A percentile compares a stretch with the other conserved stretches of the same genome.
phyloP scores from a whole-genome alignment of 2,113 vertebrate genomes.

The Loxodonta africana region DNA sequence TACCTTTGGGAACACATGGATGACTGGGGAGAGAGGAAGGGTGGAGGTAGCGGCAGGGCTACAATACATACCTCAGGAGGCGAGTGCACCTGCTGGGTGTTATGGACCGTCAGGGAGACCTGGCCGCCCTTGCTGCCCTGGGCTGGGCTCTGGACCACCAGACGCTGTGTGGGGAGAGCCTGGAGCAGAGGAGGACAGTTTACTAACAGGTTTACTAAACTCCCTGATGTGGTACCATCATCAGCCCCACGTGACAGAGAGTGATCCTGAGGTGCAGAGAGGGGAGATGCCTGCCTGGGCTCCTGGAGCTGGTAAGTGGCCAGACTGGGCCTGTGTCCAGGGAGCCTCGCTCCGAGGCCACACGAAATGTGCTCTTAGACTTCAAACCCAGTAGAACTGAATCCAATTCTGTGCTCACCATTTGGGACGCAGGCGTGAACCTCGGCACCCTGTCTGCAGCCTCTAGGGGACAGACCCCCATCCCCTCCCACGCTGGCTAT shows the following conservation, averaged over 20 bases:
- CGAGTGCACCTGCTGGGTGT: constrained; percentile 85
- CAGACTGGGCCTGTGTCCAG: background rate
- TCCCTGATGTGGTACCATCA: rapidly evolving
- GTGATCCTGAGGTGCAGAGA: background rate
- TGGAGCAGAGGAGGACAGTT: background rate
- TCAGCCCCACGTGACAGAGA: background rate
- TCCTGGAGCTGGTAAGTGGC: background rate
- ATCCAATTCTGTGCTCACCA: background rate
- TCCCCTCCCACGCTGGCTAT: background rate
- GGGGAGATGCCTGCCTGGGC: background rate
- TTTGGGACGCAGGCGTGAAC: background rate
- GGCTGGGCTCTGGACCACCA: constrained; percentile 85
- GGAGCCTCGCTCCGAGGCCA: background rate
- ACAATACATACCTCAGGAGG: constrained; percentile 85
- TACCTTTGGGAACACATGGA: too few species aligned
- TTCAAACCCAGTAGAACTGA: background rate
- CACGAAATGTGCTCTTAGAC: background rate
- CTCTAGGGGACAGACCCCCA: background rate
- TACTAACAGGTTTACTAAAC: background rate
- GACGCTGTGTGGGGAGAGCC: constrained; percentile 79
- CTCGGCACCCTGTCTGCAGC: rapidly evolving
- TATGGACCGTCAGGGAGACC: constrained; percentile 83
- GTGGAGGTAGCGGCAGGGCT: background rate
- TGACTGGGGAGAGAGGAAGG: background rate
- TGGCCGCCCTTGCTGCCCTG: constrained; percentile 82